phyloP scores from a whole-genome alignment of 2,113 vertebrate genomes.

The Halichoerus grypus region DNA sequence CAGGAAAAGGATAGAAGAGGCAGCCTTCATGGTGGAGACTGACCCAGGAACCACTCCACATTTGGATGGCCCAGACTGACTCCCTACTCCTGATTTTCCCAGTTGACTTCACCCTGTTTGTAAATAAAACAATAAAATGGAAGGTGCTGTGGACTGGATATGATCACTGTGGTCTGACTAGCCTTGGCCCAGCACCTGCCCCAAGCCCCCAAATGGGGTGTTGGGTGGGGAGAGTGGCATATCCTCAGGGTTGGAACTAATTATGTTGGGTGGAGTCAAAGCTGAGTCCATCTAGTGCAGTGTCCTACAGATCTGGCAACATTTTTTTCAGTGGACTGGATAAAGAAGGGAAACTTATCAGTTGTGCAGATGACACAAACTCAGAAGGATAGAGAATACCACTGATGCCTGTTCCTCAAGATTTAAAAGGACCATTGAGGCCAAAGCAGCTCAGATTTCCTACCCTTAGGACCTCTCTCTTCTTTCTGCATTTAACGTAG shows the following conservation, averaged over 20 bases:
- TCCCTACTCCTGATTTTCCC: conserved; percentile 58
- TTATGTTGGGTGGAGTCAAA: neutral
- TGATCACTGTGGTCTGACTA: conserved; percentile 80
- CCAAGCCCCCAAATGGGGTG: neutral
- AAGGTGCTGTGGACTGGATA: conserved; percentile 80
- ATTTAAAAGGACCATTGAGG: conserved; percentile 6
- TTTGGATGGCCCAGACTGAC: conserved; percentile 64
- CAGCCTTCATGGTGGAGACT: conserved; percentile 60
- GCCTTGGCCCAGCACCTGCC: conserved; percentile 48
- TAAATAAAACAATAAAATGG: conserved; percentile 81
- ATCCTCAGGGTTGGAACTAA: neutral
- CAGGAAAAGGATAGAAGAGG: conserved; percentile 55
- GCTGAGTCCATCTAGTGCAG: neutral
- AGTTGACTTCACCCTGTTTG: conserved; percentile 71
- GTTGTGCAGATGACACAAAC: neutral
- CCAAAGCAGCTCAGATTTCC: neutral
- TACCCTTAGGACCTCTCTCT: neutral
- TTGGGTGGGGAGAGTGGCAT: neutral
- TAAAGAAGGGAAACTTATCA: neutral
- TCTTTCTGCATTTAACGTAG: neutral
- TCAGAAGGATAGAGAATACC: neutral
- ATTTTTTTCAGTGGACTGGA: neutral
- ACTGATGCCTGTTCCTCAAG: neutral
- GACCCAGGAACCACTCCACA: conserved; percentile 66
- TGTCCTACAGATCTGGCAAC: neutral